Conservation (phyloP, 2,797 vertebrate genomes). For the Xenentodon cancila region DNA sequence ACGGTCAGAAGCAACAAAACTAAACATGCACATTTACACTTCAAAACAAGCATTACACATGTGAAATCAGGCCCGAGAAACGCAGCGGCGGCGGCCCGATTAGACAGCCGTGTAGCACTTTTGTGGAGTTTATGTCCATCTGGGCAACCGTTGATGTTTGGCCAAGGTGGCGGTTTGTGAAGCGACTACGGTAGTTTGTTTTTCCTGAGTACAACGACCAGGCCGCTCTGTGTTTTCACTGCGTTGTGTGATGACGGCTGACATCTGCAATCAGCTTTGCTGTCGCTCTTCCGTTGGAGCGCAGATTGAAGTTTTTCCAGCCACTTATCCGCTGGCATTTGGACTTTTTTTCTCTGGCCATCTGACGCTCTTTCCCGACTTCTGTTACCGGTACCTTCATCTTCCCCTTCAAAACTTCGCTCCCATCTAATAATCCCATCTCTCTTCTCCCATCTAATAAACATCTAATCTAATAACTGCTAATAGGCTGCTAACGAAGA, state of each 20-base stretch:
- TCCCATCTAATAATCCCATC: too few relatives aligned
- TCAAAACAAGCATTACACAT: too few relatives aligned
- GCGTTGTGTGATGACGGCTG: slow-evolving; percentile 25
- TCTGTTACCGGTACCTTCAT: slow-evolving; percentile 1
- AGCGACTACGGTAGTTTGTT: too few relatives aligned
- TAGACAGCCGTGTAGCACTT: too few relatives aligned
- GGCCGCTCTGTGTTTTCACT: slow-evolving; percentile 20
- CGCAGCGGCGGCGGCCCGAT: too few relatives aligned
- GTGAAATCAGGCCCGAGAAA: too few relatives aligned
- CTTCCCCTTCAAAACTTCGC: background rate
- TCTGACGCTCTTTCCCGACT: background rate
- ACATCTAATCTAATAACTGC: slow-evolving; percentile 51
- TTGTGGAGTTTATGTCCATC: too few relatives aligned
- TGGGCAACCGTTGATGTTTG: too few relatives aligned
- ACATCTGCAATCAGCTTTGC: slow-evolving; percentile 22
- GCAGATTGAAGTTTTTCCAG: background rate
- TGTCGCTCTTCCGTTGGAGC: slow-evolving; percentile 10
- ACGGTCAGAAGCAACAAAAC: too few relatives aligned
- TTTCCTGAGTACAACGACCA: background rate
- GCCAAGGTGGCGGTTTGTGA: too few relatives aligned
- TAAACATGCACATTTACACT: too few relatives aligned
- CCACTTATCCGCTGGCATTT: slow-evolving; percentile 17
- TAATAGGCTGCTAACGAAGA: slow-evolving; percentile 51
- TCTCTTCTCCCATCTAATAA: too few relatives aligned
- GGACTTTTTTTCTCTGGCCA: background rate